Evolutionary conservation across 2,888 invertebrate genomes (phyloP), one percentile per base, ranked within the genome.

Genomic region (Pristionchus fissidentatus): DNA sequence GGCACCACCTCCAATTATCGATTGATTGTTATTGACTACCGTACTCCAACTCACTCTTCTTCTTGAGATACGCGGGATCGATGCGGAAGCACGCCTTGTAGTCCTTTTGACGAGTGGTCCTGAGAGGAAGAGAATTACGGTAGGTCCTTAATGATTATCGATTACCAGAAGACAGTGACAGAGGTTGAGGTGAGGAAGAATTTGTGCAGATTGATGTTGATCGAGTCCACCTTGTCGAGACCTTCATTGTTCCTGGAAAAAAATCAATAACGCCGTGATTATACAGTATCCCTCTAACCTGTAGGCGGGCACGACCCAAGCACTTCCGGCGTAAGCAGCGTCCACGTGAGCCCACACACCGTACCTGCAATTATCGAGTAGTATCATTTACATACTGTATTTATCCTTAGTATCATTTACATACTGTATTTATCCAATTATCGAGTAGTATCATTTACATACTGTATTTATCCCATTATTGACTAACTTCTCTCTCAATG

Each of bases 271-370:
- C 35, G 35, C 22, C 32, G 13, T 32, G 13, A 35, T 3, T 15
- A 5, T 32, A 32, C 32, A 0, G 49, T 49, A 49, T 26, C 35
- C 84, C n/a, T 66, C 43, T 26, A 22, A 95, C 91, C 97, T 96
- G 90, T 97, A 95, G 93, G 99, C 98, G 0, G 97, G 97, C 91
- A 98, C 98, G 87, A 98, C 96, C 93, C 98, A 96, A 7, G 97
- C 95, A 92, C 96, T 96, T 32, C 98, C 98, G 1, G 97, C 98
- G 92, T 98, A 98, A 0, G 98, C 98, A 0, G 96, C 98, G 81
- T 88, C 88, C 19, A 98, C 97, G 92, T 98, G 98, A 41, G 97
- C 93, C 97, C 97, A 98, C 1, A 97, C 94, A 15, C 75, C 55
- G 78, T 86, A 80, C 52, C 88, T 88, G 38, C 95, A 84, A 52